Conservation (phyloP, 2,888 invertebrate genomes). For the Spodoptera exigua region DNA sequence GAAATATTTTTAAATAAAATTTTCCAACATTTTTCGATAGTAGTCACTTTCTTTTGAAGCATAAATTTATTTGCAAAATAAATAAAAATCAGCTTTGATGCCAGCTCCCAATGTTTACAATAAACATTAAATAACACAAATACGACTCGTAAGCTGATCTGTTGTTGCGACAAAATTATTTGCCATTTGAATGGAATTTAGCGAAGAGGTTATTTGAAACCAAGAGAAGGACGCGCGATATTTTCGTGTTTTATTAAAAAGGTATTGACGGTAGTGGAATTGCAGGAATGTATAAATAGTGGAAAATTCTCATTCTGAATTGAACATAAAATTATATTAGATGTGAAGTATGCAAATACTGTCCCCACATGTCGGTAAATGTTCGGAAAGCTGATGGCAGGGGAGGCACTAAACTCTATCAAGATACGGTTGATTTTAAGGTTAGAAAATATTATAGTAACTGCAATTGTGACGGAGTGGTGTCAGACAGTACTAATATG, state of each 20-base stretch:
- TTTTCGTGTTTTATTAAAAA: constrained; percentile 12
- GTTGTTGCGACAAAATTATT: no score
- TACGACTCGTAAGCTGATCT: neutral
- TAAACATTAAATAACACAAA: neutral
- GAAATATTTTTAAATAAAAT: no score
- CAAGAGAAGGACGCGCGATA: constrained; percentile 1
- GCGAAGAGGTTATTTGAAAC: constrained; percentile 22
- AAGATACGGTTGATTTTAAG: neutral
- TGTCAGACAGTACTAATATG: no score
- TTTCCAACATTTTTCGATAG: no score
- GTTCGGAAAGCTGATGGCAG: neutral
- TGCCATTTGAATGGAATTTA: neutral
- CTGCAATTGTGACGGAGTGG: no score
- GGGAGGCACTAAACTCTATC: neutral
- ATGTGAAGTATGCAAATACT: constrained; percentile 19
- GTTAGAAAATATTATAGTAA: no score
- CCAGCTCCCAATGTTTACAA: no score
- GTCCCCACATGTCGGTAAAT: neutral
- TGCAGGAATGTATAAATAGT: neutral
- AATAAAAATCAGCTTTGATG: no score
- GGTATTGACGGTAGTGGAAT: neutral
- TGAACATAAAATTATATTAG: constrained; percentile 18
- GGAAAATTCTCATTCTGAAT: neutral
- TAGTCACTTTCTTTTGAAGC: no score
- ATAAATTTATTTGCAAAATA: no score